phyloP scores from a whole-genome alignment of 23 tunicate species.

The Clavelina lepadiformis region DNA sequence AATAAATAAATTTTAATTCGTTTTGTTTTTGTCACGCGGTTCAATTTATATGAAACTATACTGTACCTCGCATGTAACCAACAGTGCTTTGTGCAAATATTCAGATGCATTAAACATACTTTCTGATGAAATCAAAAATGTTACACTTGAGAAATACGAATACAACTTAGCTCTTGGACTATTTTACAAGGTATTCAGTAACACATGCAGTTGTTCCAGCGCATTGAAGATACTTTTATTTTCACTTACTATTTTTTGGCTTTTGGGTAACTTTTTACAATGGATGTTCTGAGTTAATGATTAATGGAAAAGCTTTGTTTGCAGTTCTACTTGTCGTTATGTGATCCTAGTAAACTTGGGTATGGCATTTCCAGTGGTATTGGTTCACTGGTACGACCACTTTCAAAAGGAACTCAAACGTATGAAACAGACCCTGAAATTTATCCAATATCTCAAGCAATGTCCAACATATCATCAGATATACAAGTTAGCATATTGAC shows the following conservation, averaged over 20 bases:
- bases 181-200: conserved; percentile 70
- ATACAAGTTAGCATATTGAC: conserved; percentile 36
- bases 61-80: too few relatives aligned
- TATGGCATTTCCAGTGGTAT: conserved; percentile 37
- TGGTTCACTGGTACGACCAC: conserved; percentile 19
- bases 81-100: conserved; percentile 1
- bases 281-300: neutral
- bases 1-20: too few relatives aligned
- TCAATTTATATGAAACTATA: too few relatives aligned
- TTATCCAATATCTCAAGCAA: conserved; percentile 59
- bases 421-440: conserved; percentile 41
- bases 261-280: neutral
- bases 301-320: neutral
- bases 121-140: conserved; percentile 19
- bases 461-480: conserved; percentile 52
- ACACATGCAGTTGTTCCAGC: too few relatives aligned
- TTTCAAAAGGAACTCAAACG: conserved; percentile 44
- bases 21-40: too few relatives aligned
- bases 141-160: conserved; percentile 15
- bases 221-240: neutral
- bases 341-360: conserved; percentile 22
- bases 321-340: conserved; percentile 40
- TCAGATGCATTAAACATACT: conserved; percentile 39
- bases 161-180: conserved; percentile 28
- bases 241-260: neutral